phyloP scores from a whole-genome alignment of 2,113 vertebrate genomes.

The Lampris incognitus region DNA sequence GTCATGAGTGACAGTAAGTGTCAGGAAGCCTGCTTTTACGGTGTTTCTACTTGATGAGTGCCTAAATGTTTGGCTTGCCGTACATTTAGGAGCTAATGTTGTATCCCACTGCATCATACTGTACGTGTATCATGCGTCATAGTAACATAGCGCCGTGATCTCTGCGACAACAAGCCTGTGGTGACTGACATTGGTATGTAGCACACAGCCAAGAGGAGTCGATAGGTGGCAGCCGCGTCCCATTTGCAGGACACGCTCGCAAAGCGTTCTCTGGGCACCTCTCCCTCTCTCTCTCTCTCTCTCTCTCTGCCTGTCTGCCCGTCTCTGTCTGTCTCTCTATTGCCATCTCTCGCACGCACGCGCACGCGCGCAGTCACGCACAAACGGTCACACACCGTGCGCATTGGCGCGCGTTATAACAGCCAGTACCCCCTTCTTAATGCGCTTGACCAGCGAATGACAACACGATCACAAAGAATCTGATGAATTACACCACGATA shows the following conservation, averaged over 20 bases:
- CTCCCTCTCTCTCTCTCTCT: conserved; percentile 34
- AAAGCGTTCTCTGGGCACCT: conserved; percentile 16
- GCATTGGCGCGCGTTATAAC: neutral
- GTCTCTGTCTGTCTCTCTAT: conserved; percentile 33
- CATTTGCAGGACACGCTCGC: conserved; percentile 69
- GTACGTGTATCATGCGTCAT: conserved; percentile 45
- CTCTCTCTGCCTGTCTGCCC: conserved; percentile 7
- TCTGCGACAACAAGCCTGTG: conserved; percentile 60
- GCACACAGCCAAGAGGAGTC: conserved; percentile 51
- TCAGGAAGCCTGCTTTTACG: too few relatives aligned
- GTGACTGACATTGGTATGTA: conserved; percentile 37
- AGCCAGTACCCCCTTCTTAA: conserved; percentile 40
- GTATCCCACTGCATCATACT: conserved; percentile 12
- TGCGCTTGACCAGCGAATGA: conserved; percentile 87
- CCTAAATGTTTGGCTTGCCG: too few relatives aligned
- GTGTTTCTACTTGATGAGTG: too few relatives aligned
- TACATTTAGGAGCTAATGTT: conserved; percentile 5
- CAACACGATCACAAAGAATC: conserved; percentile 84
- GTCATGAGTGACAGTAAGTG: too few relatives aligned
- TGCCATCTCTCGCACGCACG: conserved; percentile 13
- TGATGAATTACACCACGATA: conserved; percentile 75
- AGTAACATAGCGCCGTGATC: conserved; percentile 27
- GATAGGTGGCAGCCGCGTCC: conserved; percentile 93
- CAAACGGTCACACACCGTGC: too few relatives aligned
- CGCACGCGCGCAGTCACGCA: conserved; percentile 12